phyloP scores from a whole-genome alignment of 2,888 invertebrate species.

The Cataglyphis livida region DNA sequence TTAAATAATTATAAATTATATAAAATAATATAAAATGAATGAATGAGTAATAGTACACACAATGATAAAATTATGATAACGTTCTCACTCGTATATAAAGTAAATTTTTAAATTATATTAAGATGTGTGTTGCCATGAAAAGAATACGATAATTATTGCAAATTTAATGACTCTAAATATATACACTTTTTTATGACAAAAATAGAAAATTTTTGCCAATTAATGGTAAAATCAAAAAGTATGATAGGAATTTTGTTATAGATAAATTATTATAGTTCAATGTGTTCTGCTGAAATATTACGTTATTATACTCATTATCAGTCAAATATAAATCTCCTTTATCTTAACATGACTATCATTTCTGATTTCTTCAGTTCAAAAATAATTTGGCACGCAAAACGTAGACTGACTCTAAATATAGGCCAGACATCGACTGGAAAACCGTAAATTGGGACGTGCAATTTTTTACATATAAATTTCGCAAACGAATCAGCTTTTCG shows the following conservation, averaged over 20 bases:
- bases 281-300: constrained; percentile 27
- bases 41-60: not conserved
- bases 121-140: not conserved
- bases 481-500: constrained; percentile 39
- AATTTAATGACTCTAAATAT: not conserved
- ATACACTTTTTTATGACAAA: not conserved
- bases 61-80: not conserved
- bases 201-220: not conserved
- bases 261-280: not conserved
- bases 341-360: constrained; percentile 26
- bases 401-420: constrained; percentile 25
- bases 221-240: constrained; percentile 13
- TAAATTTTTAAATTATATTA: not conserved
- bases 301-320: constrained; percentile 15
- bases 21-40: not conserved
- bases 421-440: constrained; percentile 53
- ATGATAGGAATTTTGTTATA: constrained; percentile 28
- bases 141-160: constrained; percentile 4
- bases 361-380: constrained; percentile 52
- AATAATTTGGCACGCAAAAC: constrained; percentile 64
- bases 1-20: too few species aligned
- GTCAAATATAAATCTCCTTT: constrained; percentile 50
- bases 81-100: not conserved
- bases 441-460: constrained; percentile 54
- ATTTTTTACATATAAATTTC: constrained; percentile 55